Conservation (phyloP, 2,113 vertebrate genomes). For the Plecturocebus donacophilus region DNA sequence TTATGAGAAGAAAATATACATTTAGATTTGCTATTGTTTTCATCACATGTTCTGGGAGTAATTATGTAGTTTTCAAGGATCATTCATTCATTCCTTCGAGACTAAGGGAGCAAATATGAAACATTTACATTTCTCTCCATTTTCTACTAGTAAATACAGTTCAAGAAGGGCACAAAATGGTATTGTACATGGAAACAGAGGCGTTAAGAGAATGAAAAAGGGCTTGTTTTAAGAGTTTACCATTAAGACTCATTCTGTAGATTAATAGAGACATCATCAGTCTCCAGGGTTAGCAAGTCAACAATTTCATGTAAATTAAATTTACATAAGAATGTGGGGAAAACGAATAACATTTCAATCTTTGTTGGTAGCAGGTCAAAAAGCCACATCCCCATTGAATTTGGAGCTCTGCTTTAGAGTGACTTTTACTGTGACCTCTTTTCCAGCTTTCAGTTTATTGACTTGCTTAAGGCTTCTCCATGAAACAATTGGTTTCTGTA, state of each 20-base stretch:
- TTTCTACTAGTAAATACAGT: conserved; percentile 60
- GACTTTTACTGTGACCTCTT: conserved; percentile 59
- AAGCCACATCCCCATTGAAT: conserved; percentile 63
- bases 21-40: conserved; percentile 56
- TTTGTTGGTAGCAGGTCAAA: conserved; percentile 66
- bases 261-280: conserved; percentile 71
- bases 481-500: not conserved
- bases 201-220: conserved; percentile 58
- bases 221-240: conserved; percentile 49
- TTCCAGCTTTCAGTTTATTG: conserved; percentile 31
- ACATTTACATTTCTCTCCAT: conserved; percentile 40
- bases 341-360: conserved; percentile 67
- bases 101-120: conserved; percentile 24
- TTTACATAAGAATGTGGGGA: conserved; percentile 74
- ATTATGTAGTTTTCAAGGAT: conserved; percentile 55
- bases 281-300: conserved; percentile 73
- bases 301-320: conserved; percentile 74
- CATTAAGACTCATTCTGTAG: conserved; percentile 72
- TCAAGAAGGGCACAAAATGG: not conserved
- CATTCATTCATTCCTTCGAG: conserved; percentile 28
- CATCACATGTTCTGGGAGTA: conserved; percentile 9
- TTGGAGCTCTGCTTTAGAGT: conserved; percentile 50
- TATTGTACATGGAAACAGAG: conserved; percentile 52
- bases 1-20: conserved; percentile 14
- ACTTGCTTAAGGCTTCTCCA: conserved; percentile 1